Conservation (phyloP, 2,797 vertebrate genomes). For the Lacerta bilineata region DNA sequence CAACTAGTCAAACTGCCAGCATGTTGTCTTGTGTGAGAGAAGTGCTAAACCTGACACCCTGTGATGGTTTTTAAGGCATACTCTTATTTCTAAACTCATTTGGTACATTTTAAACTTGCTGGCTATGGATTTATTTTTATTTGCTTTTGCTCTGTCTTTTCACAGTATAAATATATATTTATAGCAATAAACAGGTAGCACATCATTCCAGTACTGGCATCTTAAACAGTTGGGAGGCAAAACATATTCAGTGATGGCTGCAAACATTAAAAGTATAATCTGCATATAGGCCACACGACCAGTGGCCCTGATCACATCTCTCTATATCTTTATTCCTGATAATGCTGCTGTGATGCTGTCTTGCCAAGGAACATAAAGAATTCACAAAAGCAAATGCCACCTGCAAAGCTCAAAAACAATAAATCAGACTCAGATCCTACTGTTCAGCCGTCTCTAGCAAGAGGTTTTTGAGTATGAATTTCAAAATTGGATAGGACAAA, state of each 20-base stretch:
- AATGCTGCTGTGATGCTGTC: slow-evolving; percentile 53
- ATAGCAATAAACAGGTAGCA: neutral
- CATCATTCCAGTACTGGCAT: neutral
- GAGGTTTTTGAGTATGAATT: slow-evolving; percentile 40
- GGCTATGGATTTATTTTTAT: neutral
- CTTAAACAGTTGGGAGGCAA: neutral
- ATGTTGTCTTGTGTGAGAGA: too few species aligned
- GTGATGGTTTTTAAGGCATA: too few species aligned
- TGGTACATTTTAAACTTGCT: neutral
- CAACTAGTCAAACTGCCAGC: too few species aligned
- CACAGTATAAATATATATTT: neutral
- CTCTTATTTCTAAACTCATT: neutral
- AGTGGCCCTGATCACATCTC: slow-evolving; percentile 53
- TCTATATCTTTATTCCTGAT: slow-evolving; percentile 56
- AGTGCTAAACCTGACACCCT: too few species aligned
- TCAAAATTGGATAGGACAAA: slow-evolving; percentile 49
- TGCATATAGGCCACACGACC: slow-evolving; percentile 31
- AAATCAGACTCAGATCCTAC: slow-evolving; percentile 42
- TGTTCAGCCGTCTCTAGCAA: slow-evolving; percentile 48
- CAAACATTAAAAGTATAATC: slow-evolving; percentile 42
- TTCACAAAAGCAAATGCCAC: slow-evolving; percentile 70
- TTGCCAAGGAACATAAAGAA: slow-evolving; percentile 57
- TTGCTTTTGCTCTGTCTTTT: neutral
- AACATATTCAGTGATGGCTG: slow-evolving; percentile 13
- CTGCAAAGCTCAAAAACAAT: slow-evolving; percentile 49